These are phyloP conservation scores for Drosophila trichaetosa DNA, from an alignment of 2,888 invertebrate species.

Conservation along the genomic window DNA sequence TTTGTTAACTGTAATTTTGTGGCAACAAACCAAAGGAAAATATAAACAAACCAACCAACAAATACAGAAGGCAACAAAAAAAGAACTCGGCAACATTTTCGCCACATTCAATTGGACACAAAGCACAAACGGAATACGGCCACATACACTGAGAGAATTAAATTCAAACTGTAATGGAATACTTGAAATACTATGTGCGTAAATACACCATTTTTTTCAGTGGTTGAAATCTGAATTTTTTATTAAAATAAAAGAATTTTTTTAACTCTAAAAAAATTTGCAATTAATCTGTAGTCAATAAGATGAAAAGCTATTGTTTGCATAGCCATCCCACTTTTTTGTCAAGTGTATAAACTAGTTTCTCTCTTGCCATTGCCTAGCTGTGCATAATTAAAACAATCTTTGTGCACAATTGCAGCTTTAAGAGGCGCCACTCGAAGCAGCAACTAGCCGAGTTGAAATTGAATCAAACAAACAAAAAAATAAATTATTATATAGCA, in stretches of 20 bases:
- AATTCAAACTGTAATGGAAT: not conserved
- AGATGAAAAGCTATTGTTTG: not conserved
- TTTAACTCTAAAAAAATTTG: accelerated
- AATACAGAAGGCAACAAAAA: slow-evolving; percentile 27
- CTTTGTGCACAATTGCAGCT: slow-evolving; percentile 31
- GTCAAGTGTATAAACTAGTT: slow-evolving; percentile 32
- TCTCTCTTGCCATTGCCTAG: slow-evolving; percentile 8
- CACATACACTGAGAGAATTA: slow-evolving; percentile 26
- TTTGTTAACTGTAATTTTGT: slow-evolving; percentile 64
- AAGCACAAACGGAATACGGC: slow-evolving; percentile 27
- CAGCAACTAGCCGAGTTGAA: slow-evolving; percentile 17
- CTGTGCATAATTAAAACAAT: slow-evolving; percentile 53
- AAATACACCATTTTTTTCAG: not conserved
- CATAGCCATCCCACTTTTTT: not conserved
- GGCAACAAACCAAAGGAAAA: slow-evolving; percentile 33
- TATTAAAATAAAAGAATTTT: not conserved
- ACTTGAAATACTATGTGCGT: not conserved
- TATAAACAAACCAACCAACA: slow-evolving; percentile 22
- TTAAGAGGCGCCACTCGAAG: slow-evolving; percentile 40
- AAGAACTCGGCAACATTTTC: slow-evolving; percentile 24
- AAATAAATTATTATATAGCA: slow-evolving; percentile 68
- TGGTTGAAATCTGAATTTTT: not conserved
- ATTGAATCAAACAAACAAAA: slow-evolving; percentile 49
- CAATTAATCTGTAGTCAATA: not conserved
- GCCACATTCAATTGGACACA: slow-evolving; percentile 34